These are phyloP conservation scores for Merops nubicus DNA, from an alignment of 2,113 vertebrate species.

Conservation along the genomic window DNA sequence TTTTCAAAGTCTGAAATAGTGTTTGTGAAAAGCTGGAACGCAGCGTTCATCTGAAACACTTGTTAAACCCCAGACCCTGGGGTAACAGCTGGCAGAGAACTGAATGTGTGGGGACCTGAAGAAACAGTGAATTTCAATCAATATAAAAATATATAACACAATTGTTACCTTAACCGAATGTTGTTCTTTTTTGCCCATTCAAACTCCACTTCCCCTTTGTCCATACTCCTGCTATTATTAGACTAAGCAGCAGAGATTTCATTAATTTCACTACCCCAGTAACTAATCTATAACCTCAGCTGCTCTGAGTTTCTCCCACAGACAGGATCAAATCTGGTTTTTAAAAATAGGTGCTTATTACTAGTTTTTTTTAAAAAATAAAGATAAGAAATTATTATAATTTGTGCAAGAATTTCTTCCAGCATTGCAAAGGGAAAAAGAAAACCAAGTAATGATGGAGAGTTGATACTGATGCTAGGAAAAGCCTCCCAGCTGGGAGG, in stretches of 20 bases:
- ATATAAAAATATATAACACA: conserved; percentile 30
- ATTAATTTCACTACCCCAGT: background rate
- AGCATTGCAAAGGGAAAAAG: background rate
- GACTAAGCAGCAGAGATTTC: conserved; percentile 9
- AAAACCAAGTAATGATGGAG: background rate
- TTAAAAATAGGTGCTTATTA: background rate
- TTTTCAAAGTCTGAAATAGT: background rate
- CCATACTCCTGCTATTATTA: background rate
- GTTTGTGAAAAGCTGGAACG: background rate
- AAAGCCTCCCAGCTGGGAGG: background rate
- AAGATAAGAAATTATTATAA: background rate
- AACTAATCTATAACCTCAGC: conserved; percentile 2
- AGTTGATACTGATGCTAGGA: background rate
- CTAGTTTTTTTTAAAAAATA: background rate
- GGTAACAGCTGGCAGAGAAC: background rate
- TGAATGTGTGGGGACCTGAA: background rate
- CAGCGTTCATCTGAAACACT: background rate
- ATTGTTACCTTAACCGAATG: background rate
- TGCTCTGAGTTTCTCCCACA: background rate
- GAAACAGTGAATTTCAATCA: conserved; percentile 11
- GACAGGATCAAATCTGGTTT: background rate
- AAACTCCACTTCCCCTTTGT: background rate
- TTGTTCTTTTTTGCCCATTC: background rate
- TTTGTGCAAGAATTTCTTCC: background rate
- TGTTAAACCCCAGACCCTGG: background rate